Evolutionary conservation across 2,888 invertebrate genomes (phyloP).

Genomic region (Amphiduros pacificus): DNA sequence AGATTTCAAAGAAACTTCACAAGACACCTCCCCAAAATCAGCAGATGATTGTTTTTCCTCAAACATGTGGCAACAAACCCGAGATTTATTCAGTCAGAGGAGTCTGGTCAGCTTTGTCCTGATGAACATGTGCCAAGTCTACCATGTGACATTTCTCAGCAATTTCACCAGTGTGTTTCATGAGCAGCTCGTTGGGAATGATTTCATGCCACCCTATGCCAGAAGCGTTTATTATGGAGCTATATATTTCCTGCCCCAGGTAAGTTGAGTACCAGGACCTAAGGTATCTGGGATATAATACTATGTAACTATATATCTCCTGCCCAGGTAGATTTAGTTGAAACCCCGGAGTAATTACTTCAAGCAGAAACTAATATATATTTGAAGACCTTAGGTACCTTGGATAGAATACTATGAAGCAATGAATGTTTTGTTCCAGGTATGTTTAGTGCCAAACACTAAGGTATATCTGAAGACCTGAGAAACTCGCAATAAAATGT

Average conservation of each 20-base stretch:
- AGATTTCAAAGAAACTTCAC: slow-evolving; percentile 6
- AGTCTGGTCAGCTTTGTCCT: slow-evolving; percentile 49
- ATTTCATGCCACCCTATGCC: slow-evolving; percentile 32
- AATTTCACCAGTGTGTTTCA: slow-evolving; percentile 47
- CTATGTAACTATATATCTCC: too few relatives aligned
- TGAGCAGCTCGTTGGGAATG: slow-evolving; percentile 41
- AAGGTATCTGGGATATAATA: too few relatives aligned
- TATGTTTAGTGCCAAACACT: too few relatives aligned
- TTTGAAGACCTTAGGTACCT: too few relatives aligned
- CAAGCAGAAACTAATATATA: too few relatives aligned
- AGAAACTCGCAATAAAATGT: too few relatives aligned
- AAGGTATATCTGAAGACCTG: too few relatives aligned
- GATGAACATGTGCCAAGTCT: slow-evolving; percentile 48
- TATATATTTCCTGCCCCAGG: slow-evolving; percentile 35
- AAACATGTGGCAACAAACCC: slow-evolving; percentile 35
- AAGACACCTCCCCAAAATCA: not conserved
- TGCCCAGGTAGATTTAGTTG: too few relatives aligned
- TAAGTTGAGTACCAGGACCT: too few relatives aligned
- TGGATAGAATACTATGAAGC: too few relatives aligned
- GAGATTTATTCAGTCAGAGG: slow-evolving; percentile 40
- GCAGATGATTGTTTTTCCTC: not conserved
- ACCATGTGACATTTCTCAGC: slow-evolving; percentile 38
- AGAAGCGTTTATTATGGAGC: slow-evolving; percentile 46
- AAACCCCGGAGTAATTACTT: too few relatives aligned
- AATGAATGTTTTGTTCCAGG: too few relatives aligned